Evolutionary conservation across 2,113 vertebrate species (phyloP), one percentile per base, ranked within the genome.

Genomic region (Diglossa brunneiventris): DNA sequence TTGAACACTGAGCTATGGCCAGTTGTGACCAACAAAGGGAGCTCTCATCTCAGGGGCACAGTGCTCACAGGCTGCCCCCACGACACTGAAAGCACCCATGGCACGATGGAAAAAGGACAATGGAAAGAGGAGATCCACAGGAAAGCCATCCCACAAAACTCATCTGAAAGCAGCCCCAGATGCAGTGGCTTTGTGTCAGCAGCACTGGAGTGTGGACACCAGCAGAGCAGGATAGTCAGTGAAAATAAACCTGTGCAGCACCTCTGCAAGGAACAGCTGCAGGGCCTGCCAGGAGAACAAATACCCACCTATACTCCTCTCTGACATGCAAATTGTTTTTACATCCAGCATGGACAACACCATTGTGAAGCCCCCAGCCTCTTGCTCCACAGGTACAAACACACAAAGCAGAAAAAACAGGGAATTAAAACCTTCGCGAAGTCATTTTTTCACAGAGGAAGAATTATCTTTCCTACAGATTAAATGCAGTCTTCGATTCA

Each of bases 141-240:
- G 23, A 92, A 69, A 62, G 9, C 8, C 50, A 53, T 12, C 13
- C 26, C 50, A 41, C 27, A 74, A 47, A 73, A 50, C 26, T 21
- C 7, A 24, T 18, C n/a, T 66, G 63, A 74, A 83, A 87, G 55
- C 22, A 61, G 23, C 11, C 7, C 26, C n/a, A 41, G 49, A 80
- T 15, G 24, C 63, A 83, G 15, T 6, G 1, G 14, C 5, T 75
- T 67, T 24, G 22, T 15, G 33, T 23, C 52, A 53, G 30, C 37
- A 44, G 8, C 12, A 6, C 0, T 76, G 37, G 19, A 86, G 84
- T 3, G 16, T 1, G 6, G 10, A 58, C n/a, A 56, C 3, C 22
- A 62, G 39, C 18, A 55, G 12, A 83, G 52, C 33, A 64, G 22
- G 50, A 10, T 1, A 7, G 2, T 6, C 56, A n/a, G 6, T 4